A percentile compares a stretch with the other conserved stretches of the same genome.
phyloP scores from a whole-genome alignment of 1,140 invertebrate species.

The Megathymus violae region DNA sequence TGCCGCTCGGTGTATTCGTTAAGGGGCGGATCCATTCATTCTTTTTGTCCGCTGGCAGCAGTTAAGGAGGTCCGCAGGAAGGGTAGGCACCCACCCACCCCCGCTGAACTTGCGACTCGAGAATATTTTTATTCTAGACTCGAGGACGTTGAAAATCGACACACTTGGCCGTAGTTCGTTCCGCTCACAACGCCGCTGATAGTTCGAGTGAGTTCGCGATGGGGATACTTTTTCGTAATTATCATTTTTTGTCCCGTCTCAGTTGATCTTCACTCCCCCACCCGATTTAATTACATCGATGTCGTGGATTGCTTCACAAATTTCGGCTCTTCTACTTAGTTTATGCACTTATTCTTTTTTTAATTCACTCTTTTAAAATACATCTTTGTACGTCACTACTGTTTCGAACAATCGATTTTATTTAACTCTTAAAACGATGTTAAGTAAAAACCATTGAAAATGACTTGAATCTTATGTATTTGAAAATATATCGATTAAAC shows the following conservation, averaged over 20 bases:
- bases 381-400: no score
- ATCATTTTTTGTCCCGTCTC: conserved; percentile 58
- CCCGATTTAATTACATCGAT: conserved; percentile 34
- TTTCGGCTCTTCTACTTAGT: conserved; percentile 27
- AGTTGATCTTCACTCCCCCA: conserved; percentile 35
- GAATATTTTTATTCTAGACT: conserved; percentile 79
- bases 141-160: conserved; percentile 80
- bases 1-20: conserved; percentile 82
- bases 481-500: conserved; percentile 43
- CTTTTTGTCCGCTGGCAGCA: conserved; percentile 79
- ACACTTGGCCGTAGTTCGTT: conserved; percentile 82
- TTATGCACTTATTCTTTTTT: conserved; percentile 29
- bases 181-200: conserved; percentile 70
- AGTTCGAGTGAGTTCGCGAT: conserved; percentile 78
- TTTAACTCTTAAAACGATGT: no score
- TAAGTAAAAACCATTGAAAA: no score
- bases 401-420: no score
- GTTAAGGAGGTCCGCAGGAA: conserved; percentile 76
- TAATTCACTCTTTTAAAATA: conserved; percentile 14
- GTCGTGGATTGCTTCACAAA: conserved; percentile 31
- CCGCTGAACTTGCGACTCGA: conserved; percentile 78
- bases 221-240: conserved; percentile 64
- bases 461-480: no score
- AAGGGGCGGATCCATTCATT: conserved; percentile 83
- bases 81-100: conserved; percentile 52